Percentiles rank a stretch among this genome's conserved stretches.
These are phyloP conservation scores for Sander vitreus DNA, from an alignment of 2,113 vertebrate genomes.

Conservation along the genomic window DNA sequence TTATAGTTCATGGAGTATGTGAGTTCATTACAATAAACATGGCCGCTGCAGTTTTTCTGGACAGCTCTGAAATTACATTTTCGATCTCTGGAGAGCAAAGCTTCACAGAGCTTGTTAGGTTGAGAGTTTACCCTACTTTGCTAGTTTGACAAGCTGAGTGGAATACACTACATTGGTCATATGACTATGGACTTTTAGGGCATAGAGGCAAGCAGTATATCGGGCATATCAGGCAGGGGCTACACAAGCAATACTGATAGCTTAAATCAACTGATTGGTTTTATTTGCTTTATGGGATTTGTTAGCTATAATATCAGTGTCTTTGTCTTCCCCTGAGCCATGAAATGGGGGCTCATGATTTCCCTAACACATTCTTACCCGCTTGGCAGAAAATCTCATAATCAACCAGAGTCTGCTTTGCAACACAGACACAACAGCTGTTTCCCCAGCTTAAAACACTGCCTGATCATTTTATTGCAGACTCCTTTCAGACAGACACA, in stretches of 20 bases:
- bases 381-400: slow-evolving; percentile 22
- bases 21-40: neutral
- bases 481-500: neutral
- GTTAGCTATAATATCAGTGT: slow-evolving; percentile 2
- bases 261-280: neutral
- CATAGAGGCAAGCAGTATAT: too few relatives aligned
- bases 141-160: neutral
- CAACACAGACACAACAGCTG: slow-evolving; percentile 34
- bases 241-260: too few relatives aligned
- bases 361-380: neutral
- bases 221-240: too few relatives aligned
- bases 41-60: neutral
- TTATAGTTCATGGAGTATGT: neutral
- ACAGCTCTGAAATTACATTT: neutral
- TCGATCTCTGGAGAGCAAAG: neutral
- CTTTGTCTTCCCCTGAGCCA: slow-evolving; percentile 23
- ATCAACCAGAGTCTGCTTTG: slow-evolving; percentile 30
- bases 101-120: neutral
- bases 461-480: slow-evolving; percentile 20
- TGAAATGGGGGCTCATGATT: slow-evolving; percentile 33
- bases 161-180: neutral
- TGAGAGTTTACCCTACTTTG: neutral
- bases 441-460: neutral
- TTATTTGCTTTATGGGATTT: neutral
- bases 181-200: too few relatives aligned